phyloP scores from a whole-genome alignment of 1,140 invertebrate genomes.

The Aricia agestis region DNA sequence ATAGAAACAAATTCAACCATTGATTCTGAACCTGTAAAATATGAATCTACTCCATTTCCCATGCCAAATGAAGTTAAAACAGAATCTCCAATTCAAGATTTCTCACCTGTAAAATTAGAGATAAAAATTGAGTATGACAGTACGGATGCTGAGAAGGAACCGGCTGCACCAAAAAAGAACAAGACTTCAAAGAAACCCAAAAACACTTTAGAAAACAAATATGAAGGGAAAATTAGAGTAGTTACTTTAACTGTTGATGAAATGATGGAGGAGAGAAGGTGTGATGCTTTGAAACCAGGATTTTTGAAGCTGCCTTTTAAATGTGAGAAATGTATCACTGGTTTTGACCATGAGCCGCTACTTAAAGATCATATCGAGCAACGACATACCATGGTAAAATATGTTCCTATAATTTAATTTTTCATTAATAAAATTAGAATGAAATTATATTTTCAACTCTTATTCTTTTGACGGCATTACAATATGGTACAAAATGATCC shows the following conservation, averaged over 20 bases:
- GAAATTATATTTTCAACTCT: too few relatives aligned
- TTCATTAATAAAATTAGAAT: too few relatives aligned
- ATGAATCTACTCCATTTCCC: constrained; percentile 14
- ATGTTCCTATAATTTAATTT: background rate
- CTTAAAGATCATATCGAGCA: constrained; percentile 45
- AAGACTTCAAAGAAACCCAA: constrained; percentile 21
- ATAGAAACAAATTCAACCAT: constrained; percentile 34
- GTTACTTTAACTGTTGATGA: constrained; percentile 42
- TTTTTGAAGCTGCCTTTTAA: constrained; percentile 51
- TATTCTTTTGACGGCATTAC: too few relatives aligned
- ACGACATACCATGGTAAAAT: constrained; percentile 44
- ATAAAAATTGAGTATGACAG: constrained; percentile 44
- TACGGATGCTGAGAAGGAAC: constrained; percentile 34
- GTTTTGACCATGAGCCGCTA: constrained; percentile 45
- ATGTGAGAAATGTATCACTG: constrained; percentile 49
- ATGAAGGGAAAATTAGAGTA: constrained; percentile 40
- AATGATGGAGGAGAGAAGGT: constrained; percentile 42
- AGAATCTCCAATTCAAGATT: constrained; percentile 20
- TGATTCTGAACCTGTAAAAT: constrained; percentile 29
- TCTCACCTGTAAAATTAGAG: background rate
- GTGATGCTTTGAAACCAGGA: constrained; percentile 29
- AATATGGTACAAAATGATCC: too few relatives aligned
- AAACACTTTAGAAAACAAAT: constrained; percentile 32
- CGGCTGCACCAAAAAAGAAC: constrained; percentile 33
- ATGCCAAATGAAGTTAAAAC: constrained; percentile 28